Conservation (phyloP, 1,140 invertebrate genomes). For the Sarcophaga peregrina region DNA sequence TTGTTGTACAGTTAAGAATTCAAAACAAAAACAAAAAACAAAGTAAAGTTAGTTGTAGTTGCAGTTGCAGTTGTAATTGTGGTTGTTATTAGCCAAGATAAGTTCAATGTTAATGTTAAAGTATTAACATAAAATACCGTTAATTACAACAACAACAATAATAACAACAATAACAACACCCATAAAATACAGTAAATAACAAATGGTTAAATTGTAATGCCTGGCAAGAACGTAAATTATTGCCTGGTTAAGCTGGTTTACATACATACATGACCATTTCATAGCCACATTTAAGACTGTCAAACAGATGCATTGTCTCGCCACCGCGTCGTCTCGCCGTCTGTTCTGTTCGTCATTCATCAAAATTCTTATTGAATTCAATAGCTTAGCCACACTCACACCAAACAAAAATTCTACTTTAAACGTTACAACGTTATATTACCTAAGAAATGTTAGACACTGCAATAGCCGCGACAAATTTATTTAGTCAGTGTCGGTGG, state of each 20-base stretch:
- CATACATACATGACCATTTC: neutral
- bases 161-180: constrained; percentile 2
- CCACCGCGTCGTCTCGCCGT: neutral
- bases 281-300: neutral
- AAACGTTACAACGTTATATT: no score
- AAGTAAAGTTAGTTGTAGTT: neutral
- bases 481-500: no score
- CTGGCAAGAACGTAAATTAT: neutral
- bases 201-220: neutral
- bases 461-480: no score
- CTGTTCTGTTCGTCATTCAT: neutral
- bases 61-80: neutral
- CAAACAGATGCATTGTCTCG: neutral
- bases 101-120: constrained; percentile 41
- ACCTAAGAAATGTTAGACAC: no score
- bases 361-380: no score
- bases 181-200: neutral
- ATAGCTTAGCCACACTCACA: no score
- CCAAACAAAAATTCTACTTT: no score
- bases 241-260: neutral
- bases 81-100: neutral
- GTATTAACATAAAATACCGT: constrained; percentile 42
- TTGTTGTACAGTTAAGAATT: neutral
- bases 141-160: constrained; percentile 13
- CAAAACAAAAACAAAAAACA: neutral